Percentiles rank a stretch among this genome's conserved stretches.
phyloP scores from a whole-genome alignment of 2,888 invertebrate species.

The Drepana falcataria region DNA sequence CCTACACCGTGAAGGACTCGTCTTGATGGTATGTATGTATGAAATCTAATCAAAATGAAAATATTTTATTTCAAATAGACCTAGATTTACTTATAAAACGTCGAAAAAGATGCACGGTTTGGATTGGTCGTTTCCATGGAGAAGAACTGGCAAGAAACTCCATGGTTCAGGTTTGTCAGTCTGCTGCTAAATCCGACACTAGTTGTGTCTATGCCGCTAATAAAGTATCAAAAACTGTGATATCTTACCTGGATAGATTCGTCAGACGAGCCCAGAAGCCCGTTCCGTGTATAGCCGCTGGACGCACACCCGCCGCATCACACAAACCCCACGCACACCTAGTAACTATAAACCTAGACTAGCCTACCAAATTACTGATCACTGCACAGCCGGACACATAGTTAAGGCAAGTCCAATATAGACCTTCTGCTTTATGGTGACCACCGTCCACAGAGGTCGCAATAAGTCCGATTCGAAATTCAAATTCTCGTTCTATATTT shows the following conservation, averaged over 20 bases:
- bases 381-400: slow-evolving; percentile 36
- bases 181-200: too few relatives aligned
- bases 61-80: too few relatives aligned
- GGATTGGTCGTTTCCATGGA: too few relatives aligned
- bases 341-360: slow-evolving; percentile 25
- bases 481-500: slow-evolving; percentile 12
- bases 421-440: slow-evolving; percentile 11
- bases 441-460: slow-evolving; percentile 32
- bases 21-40: too few relatives aligned
- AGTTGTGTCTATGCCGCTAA: background rate
- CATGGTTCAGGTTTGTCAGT: too few relatives aligned
- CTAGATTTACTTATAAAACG: too few relatives aligned
- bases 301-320: slow-evolving; percentile 60
- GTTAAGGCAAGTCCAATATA: slow-evolving; percentile 49
- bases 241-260: slow-evolving; percentile 64
- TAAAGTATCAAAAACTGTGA: background rate
- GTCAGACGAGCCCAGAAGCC: slow-evolving; percentile 61
- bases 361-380: slow-evolving; percentile 2
- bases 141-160: too few relatives aligned
- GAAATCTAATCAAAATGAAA: too few relatives aligned
- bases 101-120: too few relatives aligned
- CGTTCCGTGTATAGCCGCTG: slow-evolving; percentile 35
- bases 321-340: slow-evolving; percentile 38
- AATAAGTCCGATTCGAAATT: slow-evolving; percentile 27
- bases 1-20: too few relatives aligned